Evolutionary conservation across 2,888 invertebrate species (phyloP), one percentile per base, ranked within the genome.

Genomic region (Morinoia aosen): DNA sequence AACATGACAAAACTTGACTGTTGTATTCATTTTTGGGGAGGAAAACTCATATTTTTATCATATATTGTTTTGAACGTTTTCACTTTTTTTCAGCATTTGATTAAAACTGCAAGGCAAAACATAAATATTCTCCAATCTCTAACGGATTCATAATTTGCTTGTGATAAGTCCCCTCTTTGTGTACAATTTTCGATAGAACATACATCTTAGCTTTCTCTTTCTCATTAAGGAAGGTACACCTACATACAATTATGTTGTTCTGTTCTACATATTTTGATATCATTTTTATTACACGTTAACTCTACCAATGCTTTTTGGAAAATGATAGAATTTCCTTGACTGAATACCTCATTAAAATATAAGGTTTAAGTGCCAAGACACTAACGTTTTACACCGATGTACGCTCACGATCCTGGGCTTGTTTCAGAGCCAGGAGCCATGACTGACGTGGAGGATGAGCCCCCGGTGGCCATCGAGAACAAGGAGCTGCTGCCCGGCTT

Each of bases 361-460:
- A 64, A 7, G 33, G 7, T 64, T 4, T 25, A 25, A 25, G 64
- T 25, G 33, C 64, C 64, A 64, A 64, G 19, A 64, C 64, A 64
- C 33, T 64, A 4, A 16, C 7, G 5, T 64, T 33, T 64, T 4
- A 64, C 19, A 16, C 64, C 7, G 64, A 16, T 64, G 33, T 64
- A 25, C 19, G 7, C 19, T 25, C 64, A 64, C 33, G 33, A 25
- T 64, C 33, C 33, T 64, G 33, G 16, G 16, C 7, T 64, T 25
- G 19, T 64, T 90, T 48, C 90, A 90, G 90, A 48, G 39, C 90
- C 90, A 90, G 39, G 40, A 40, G 90, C 76, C n/a, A 93, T 93
- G 93, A 57, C 19, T 93, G 93, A 93, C 93, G 57, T 93, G 19
- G 93, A 93, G 4, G 93, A 93, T 14, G 93, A 93, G 57, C 93